Evolutionary conservation across 2,113 vertebrate genomes (phyloP), one percentile per base, ranked within the genome.

Genomic region (Sarotherodon lohbergeri): DNA sequence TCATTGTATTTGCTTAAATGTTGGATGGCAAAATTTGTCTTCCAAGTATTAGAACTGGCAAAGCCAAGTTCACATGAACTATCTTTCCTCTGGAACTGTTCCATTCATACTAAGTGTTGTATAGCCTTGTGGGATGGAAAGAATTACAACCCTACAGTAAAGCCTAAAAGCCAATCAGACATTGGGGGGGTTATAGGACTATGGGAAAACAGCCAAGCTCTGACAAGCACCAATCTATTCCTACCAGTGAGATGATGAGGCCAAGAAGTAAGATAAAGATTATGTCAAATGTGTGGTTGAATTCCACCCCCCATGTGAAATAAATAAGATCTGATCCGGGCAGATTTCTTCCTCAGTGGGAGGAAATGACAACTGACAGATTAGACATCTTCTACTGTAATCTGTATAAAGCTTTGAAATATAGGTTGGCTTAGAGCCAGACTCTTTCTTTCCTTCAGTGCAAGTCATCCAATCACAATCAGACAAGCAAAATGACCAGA

Each of bases 311-410:
- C 76, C 41, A 29, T 41, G 27, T 11, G 63, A 57, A 68, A 54
- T 50, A 36, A 76, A 81, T 78, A 84, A 80, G 84, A 90, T 81
- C 41, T 90, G 91, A 95, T 94, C 90, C 34, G 3, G 85, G 90
- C 82, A 90, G 91, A 94, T 92, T 90, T 93, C 85, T 91, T 88
- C 82, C 89, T 92, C 91, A 92, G 91, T 89, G 88, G 90, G 92
- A 94, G 94, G 94, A 96, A 95, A 96, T 95, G 91, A 92, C 88
- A 94, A 92, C 89, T 78, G 93, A 94, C 95, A 95, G 94, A 94
- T 93, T 89, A 95, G 92, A 93, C 90, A 92, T 94, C 90, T 89
- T 88, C 71, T 63, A 50, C 92, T 93, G 86, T 95, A 95, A 96
- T 95, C 93, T 95, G 55, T 92, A 86, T 79, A 86, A 92, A 91